Evolutionary conservation across 2,888 invertebrate species (phyloP).

Genomic region (Carabus problematicus): DNA sequence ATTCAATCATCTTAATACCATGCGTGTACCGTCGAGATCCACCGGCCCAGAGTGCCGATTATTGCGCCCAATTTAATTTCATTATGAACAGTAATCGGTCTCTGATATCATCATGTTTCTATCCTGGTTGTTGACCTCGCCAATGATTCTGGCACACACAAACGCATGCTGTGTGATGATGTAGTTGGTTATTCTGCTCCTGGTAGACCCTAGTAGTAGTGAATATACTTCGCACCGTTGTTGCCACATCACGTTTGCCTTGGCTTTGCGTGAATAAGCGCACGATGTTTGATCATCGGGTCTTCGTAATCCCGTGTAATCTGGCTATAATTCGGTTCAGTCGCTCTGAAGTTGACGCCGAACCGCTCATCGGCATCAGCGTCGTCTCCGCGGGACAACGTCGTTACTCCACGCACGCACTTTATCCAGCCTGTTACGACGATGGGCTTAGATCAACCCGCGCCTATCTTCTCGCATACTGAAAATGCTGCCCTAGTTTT

Average conservation of each 20-base stretch:
- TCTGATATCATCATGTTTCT: constrained; percentile 10
- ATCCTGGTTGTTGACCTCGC: too few species aligned
- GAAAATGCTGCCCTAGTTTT: too few species aligned
- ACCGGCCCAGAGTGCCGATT: constrained; percentile 21
- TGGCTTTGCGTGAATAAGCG: constrained; percentile 15
- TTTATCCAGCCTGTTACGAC: neutral
- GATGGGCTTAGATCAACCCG: too few species aligned
- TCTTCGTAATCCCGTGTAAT: constrained; percentile 50
- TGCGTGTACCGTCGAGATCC: neutral
- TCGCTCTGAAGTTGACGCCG: neutral
- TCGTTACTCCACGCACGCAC: constrained; percentile 1
- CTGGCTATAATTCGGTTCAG: constrained; percentile 49
- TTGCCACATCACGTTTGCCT: constrained; percentile 4
- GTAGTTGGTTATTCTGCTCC: too few species aligned
- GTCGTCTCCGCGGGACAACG: neutral
- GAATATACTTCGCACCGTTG: too few species aligned
- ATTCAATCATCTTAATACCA: constrained; percentile 16
- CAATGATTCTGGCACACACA: too few species aligned
- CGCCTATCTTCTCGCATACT: too few species aligned
- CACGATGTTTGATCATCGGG: constrained; percentile 49
- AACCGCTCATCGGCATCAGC: too few species aligned
- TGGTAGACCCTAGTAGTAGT: too few species aligned
- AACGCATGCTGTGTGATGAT: too few species aligned
- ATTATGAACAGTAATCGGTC: constrained; percentile 34
- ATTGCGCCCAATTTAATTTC: constrained; percentile 39